Evolutionary conservation across 2,888 invertebrate genomes (phyloP).

Genomic region (Eupelmus urozonus): DNA sequence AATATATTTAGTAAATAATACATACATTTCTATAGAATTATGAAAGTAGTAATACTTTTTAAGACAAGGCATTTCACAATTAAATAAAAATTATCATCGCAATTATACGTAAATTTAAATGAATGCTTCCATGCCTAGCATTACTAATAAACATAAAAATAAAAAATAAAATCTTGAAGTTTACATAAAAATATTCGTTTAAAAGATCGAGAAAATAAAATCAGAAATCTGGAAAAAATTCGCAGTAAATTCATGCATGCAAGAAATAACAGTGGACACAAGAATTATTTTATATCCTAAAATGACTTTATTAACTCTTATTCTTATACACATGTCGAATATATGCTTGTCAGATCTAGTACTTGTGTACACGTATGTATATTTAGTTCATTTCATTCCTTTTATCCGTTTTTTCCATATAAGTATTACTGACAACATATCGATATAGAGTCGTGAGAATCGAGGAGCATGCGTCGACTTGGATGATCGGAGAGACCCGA

Average conservation of each 20-base stretch:
- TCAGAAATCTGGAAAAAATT: too few species aligned
- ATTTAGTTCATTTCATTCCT: slow-evolving; percentile 59
- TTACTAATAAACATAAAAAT: too few species aligned
- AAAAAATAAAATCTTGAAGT: too few species aligned
- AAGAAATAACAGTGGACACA: slow-evolving; percentile 39
- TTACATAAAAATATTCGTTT: too few species aligned
- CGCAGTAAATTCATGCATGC: too few species aligned
- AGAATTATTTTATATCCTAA: slow-evolving; percentile 67
- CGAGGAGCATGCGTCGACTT: slow-evolving; percentile 22
- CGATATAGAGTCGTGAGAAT: slow-evolving; percentile 52
- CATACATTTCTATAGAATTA: slow-evolving; percentile 18
- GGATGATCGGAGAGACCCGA: slow-evolving; percentile 19
- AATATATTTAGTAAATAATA: slow-evolving; percentile 20
- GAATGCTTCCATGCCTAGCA: too few species aligned
- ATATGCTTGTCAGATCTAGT: slow-evolving; percentile 70
- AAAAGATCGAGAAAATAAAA: too few species aligned
- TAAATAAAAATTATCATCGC: background rate
- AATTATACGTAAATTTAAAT: too few species aligned
- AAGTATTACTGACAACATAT: slow-evolving; percentile 56
- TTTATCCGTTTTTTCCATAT: slow-evolving; percentile 10
- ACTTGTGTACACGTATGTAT: slow-evolving; percentile 68
- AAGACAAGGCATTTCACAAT: background rate
- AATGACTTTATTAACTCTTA: slow-evolving; percentile 76
- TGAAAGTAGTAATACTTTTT: slow-evolving; percentile 22
- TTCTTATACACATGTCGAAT: slow-evolving; percentile 73